Evolutionary conservation across 2,113 vertebrate genomes (phyloP).

Genomic region (Coreoperca whiteheadi): DNA sequence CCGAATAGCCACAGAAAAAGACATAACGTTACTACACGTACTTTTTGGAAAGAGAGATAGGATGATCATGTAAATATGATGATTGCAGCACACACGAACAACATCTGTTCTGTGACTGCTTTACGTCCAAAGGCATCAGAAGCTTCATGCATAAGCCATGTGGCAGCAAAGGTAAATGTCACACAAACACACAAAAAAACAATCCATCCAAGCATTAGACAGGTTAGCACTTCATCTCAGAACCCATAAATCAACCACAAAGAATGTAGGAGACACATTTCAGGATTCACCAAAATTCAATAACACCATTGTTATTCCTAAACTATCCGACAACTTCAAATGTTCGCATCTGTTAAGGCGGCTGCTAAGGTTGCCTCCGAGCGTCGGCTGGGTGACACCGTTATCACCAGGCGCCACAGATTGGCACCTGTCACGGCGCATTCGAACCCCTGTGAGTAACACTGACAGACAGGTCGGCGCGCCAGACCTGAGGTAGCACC

Average conservation of each 20-base stretch:
- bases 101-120: constrained; percentile 5
- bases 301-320: constrained; percentile 56
- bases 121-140: constrained; percentile 18
- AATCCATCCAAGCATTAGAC: constrained; percentile 49
- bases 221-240: constrained; percentile 58
- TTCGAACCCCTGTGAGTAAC: constrained; percentile 73
- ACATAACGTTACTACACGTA: too few species aligned
- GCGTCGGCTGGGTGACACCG: constrained; percentile 53
- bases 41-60: not conserved
- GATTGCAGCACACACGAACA: not conserved
- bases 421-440: constrained; percentile 80
- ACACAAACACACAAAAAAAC: constrained; percentile 41
- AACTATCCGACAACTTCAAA: constrained; percentile 43
- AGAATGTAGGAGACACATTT: constrained; percentile 47
- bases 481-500: constrained; percentile 73
- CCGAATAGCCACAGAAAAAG: not conserved
- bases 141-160: constrained; percentile 50
- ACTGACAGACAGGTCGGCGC: constrained; percentile 74
- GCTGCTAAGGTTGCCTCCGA: constrained; percentile 56
- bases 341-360: constrained; percentile 70
- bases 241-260: constrained; percentile 71
- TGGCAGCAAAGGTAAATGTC: constrained; percentile 71
- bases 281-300: constrained; percentile 33
- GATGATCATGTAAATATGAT: not conserved
- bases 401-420: constrained; percentile 66